Conservation (phyloP, 2,797 vertebrate genomes). For the Danionella dracula region DNA sequence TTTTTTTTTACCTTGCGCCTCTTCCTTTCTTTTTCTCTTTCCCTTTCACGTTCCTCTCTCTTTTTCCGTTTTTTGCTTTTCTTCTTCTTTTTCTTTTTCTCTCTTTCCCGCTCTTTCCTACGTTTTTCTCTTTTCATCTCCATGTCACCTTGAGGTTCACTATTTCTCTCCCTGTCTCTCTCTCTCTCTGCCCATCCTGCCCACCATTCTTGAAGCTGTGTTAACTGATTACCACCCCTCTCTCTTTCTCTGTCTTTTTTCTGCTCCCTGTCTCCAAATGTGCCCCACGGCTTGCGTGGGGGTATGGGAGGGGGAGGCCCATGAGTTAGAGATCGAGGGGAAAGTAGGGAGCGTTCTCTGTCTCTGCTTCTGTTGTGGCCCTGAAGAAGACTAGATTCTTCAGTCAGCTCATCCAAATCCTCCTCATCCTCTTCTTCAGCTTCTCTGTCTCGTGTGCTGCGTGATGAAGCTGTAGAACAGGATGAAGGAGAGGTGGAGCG, state of each 20-base stretch:
- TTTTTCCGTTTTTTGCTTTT: slow-evolving; percentile 71
- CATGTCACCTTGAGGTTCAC: slow-evolving; percentile 55
- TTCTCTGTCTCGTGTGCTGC: slow-evolving; percentile 68
- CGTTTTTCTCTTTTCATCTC: slow-evolving; percentile 68
- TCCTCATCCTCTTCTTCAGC: slow-evolving; percentile 72
- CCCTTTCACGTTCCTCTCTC: slow-evolving; percentile 64
- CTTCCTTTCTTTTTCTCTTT: slow-evolving; percentile 70
- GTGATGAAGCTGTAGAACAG: slow-evolving; percentile 70
- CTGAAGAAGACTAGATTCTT: slow-evolving; percentile 78
- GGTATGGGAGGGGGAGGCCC: slow-evolving; percentile 74
- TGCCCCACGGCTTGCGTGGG: slow-evolving; percentile 71
- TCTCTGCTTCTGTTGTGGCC: slow-evolving; percentile 62
- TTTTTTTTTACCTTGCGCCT: slow-evolving; percentile 74
- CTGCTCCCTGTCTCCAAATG: slow-evolving; percentile 80
- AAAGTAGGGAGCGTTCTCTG: slow-evolving; percentile 66
- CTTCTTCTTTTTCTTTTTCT: slow-evolving; percentile 71
- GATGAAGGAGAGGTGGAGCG: slow-evolving; percentile 70
- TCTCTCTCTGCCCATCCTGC: slow-evolving; percentile 74
- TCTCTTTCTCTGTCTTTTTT: slow-evolving; percentile 76
- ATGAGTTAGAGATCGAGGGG: slow-evolving; percentile 71
- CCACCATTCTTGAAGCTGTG: slow-evolving; percentile 77
- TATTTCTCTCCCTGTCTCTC: slow-evolving; percentile 49
- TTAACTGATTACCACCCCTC: slow-evolving; percentile 71
- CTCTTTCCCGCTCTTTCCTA: slow-evolving; percentile 73
- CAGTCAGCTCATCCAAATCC: slow-evolving; percentile 72